Base-by-base conservation (phyloP, 2,113 vertebrate genomes). In the Synchiropus splendidus region DNA sequence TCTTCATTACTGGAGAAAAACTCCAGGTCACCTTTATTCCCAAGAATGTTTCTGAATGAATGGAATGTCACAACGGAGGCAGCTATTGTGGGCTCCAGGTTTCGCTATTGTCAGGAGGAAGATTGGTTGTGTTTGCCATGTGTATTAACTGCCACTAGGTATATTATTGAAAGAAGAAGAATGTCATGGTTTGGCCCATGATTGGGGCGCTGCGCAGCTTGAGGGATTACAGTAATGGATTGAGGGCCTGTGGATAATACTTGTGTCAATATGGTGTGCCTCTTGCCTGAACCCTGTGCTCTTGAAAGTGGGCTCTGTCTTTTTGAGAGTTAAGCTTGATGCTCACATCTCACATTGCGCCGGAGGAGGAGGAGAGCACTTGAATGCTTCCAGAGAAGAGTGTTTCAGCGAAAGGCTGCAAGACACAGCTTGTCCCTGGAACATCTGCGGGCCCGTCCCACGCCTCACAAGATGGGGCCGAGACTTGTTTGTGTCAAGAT, bases 361-460 rank as follows among this genome's bases (percentile, higher is more conserved):
- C 87, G 73, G 74, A 75, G 89, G 89, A 89, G 68, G 61, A 76
- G 62, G 74, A 72, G 68, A 54, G 59, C 42, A 47, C 51, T 60
- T 40, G 69, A 79, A 68, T 60, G 63, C 73, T 82, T 88, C 91
- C 85, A 86, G 85, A 90, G 86, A 89, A 73, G 88, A 90, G 89
- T 87, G 86, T 90, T 89, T 85, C 77, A 89, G 85, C 83, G 84
- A 78, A 74, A 89, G 87, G 86, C 83, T 73, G 87, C 95, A 97
- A 96, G 95, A 92, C 75, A 30, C 74, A 82, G 88, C 95, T 90
- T 92, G 95, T 77, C 85, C 74, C 57, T 36, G 81, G 86, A 92
- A 94, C 90, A 95, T 96, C 91, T 97, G 91, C 86, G 88, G 82
- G 81, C 85, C 88, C 87, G 86, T 85, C 89, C 88, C 84, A 88